Evolutionary conservation across 1,140 invertebrate species (phyloP).

Genomic region (Riptortus pedestris): DNA sequence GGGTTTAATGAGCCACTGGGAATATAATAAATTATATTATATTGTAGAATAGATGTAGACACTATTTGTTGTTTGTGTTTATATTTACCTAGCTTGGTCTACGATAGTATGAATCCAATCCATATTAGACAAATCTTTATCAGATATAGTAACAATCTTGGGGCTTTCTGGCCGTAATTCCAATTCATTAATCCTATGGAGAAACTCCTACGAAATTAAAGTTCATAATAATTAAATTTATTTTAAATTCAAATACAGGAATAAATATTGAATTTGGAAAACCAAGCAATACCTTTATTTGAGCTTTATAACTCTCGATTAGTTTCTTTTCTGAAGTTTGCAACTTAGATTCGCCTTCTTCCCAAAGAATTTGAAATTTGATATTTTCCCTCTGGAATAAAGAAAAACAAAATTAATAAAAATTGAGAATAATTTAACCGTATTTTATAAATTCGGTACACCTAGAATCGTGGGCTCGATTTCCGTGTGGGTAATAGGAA

Average conservation of each 20-base stretch:
- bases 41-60: background rate
- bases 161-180: conserved; percentile 5
- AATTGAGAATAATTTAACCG: background rate
- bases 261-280: background rate
- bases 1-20: background rate
- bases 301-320: background rate
- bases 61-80: too few relatives aligned
- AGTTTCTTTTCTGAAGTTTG: background rate
- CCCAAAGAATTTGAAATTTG: conserved; percentile 8
- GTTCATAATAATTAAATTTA: background rate
- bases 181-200: background rate
- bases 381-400: background rate
- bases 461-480: too few relatives aligned
- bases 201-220: background rate
- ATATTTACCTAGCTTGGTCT: conserved; percentile 9
- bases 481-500: too few relatives aligned
- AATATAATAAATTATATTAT: background rate
- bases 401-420: background rate
- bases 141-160: conserved; percentile 15
- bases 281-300: background rate
- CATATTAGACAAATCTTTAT: conserved; percentile 7
- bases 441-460: too few relatives aligned
- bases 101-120: conserved; percentile 10
- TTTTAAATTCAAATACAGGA: background rate
- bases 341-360: background rate